Percentiles rank a stretch among this genome's conserved stretches.
These are phyloP conservation scores for Pomatostomus ruficeps DNA, from an alignment of 2,113 vertebrate species.

Conservation along the genomic window DNA sequence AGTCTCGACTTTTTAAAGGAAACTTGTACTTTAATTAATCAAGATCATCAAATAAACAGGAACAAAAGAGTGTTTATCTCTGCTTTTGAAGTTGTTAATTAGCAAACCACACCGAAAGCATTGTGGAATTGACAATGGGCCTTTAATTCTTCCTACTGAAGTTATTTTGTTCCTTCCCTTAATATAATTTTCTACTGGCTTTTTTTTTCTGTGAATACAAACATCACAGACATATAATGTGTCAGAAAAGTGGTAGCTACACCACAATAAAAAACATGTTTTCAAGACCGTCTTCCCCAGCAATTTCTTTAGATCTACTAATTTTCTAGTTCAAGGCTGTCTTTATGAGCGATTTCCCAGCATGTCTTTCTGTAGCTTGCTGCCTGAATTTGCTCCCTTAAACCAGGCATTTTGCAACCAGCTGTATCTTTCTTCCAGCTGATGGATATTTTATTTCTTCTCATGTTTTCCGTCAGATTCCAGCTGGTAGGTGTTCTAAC, in stretches of 20 bases:
- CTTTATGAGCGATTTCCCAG: background rate
- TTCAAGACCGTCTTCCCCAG: background rate
- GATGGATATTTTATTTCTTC: conserved; percentile 52
- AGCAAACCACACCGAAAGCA: background rate
- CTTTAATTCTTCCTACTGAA: background rate
- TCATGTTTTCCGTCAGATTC: conserved; percentile 34
- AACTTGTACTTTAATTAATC: conserved; percentile 45
- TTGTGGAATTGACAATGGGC: background rate
- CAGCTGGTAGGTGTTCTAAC: conserved; percentile 59
- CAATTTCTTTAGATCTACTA: background rate
- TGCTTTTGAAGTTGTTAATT: conserved; percentile 38
- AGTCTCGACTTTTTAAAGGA: conserved; percentile 20
- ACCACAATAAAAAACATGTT: background rate
- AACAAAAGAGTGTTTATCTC: conserved; percentile 17
- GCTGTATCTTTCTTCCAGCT: conserved; percentile 37
- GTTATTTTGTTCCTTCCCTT: background rate
- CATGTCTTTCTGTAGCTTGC: background rate
- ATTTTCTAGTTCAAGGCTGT: background rate
- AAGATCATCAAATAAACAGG: conserved; percentile 32
- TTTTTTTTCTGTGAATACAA: background rate
- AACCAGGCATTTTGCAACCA: conserved; percentile 35
- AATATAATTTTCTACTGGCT: background rate
- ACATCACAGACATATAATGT: background rate
- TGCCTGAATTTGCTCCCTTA: background rate
- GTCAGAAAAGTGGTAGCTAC: background rate